Evolutionary conservation across 2,113 vertebrate species (phyloP), one percentile per base, ranked within the genome.

Genomic region (Aramus guarauna): DNA sequence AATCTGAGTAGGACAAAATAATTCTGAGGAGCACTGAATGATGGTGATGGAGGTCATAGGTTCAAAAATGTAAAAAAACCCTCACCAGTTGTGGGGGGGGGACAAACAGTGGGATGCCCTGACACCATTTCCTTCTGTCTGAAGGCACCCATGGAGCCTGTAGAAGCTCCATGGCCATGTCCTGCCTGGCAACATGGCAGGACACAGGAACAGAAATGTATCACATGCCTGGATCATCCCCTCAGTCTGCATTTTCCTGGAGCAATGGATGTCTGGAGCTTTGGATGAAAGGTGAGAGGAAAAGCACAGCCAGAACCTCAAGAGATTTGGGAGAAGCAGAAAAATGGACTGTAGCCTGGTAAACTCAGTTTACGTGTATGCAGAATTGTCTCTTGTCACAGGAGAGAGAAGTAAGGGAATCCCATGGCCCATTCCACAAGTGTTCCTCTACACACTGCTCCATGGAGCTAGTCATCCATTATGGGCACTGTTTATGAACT

Each of bases 31-130:
- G 21, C 7, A 39, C 11, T 43, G 37, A 59, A 64, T 39, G 4
- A 63, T 2, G 3, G 1, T 22, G 13, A 13, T 75, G 67, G 86
- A 52, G 13, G 21, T 45, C 22, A 50, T 10, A n/a, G 26, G 3
- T 15, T 74, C 39, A 62, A 60, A 82, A 82, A 34, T 10, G 6
- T 22, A 11, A 26, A 53, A 85, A 43, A 22, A 8, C 0, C 0
- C 6, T 11, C 0, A 2, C 22, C 1, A 24, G 2, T 10, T 69
- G 47, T 1, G 34, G 24, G 27, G 34, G 24, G 27, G 37, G 36
- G 3, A 48, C 5, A 37, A 27, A 72, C 34, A 34, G 11, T 10
- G 43, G 13, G 36, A 37, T 5, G 6, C 4, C 12, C 29, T 68
- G n/a, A 45, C 11, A 60, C 9, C 4, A 45, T 39, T 16, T 59